phyloP scores from a whole-genome alignment of 2,888 invertebrate genomes.

The Euplagia quadripunctaria region DNA sequence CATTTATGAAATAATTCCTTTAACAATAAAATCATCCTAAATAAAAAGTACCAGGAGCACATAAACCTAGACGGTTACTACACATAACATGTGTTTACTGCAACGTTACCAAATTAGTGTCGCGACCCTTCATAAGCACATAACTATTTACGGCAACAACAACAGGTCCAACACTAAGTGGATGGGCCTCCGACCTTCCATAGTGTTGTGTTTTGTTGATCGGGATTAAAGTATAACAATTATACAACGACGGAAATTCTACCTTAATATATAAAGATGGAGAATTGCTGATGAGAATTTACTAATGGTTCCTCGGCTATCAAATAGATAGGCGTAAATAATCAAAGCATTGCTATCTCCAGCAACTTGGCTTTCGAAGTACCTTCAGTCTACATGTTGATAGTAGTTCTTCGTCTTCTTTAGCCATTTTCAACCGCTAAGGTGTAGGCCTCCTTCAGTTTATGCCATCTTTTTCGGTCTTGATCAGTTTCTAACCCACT shows the following conservation, averaged over 20 bases:
- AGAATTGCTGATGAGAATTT: too few species aligned
- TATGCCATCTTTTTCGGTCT: too few species aligned
- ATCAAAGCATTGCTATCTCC: too few species aligned
- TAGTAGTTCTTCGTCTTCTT: too few species aligned
- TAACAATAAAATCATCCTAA: conserved; percentile 2
- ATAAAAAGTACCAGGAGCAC: conserved; percentile 10
- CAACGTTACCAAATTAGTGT: conserved; percentile 32
- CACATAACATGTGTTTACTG: conserved; percentile 22
- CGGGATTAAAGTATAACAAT: conserved; percentile 2
- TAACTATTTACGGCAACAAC: conserved; percentile 45
- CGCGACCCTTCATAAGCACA: conserved; percentile 40
- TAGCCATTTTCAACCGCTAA: too few species aligned
- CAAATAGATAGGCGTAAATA: too few species aligned
- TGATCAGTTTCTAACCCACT: too few species aligned
- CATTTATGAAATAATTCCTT: not conserved
- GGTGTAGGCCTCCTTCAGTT: too few species aligned
- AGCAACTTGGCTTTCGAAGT: too few species aligned
- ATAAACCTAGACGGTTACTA: conserved; percentile 13
- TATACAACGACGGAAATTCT: too few species aligned
- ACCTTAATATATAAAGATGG: not conserved
- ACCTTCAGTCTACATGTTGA: too few species aligned
- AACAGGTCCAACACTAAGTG: conserved; percentile 54
- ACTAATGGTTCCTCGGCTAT: too few species aligned
- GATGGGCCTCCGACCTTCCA: conserved; percentile 36
- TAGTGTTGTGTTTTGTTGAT: conserved; percentile 30